phyloP scores from a whole-genome alignment of 2,113 vertebrate species.

The Amphilophus citrinellus region DNA sequence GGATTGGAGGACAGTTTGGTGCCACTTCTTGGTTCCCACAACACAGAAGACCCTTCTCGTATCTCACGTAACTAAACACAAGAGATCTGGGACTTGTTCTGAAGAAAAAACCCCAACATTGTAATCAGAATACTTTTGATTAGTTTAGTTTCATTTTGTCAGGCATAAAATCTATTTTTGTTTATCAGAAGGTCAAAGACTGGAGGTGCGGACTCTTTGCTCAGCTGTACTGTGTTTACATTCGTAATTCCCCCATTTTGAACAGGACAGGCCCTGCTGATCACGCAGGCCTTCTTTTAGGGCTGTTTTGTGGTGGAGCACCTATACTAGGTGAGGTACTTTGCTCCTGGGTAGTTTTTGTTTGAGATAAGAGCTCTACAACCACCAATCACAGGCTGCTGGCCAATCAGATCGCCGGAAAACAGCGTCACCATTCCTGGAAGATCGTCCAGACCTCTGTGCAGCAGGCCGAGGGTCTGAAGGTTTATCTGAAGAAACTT shows the following conservation, averaged over 20 bases:
- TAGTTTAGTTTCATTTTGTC: not conserved
- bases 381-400: not conserved
- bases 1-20: not conserved
- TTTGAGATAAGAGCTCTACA: not conserved
- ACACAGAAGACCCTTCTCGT: not conserved
- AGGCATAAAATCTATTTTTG: accelerated
- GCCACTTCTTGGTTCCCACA: not conserved
- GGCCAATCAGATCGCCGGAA: not conserved
- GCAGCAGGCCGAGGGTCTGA: not conserved
- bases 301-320: not conserved
- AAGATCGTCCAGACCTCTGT: not conserved
- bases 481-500: not conserved
- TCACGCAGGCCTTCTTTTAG: not conserved
- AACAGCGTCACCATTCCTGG: not conserved
- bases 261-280: not conserved
- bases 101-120: not conserved
- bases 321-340: not conserved
- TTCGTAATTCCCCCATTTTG: not conserved
- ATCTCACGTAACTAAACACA: not conserved
- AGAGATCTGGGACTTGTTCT: not conserved
- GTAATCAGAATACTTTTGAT: not conserved
- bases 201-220: not conserved
- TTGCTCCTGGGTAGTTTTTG: not conserved
- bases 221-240: not conserved
- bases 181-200: not conserved